Base-by-base conservation (phyloP, 2,113 vertebrate species). In the Steatornis caripensis region DNA sequence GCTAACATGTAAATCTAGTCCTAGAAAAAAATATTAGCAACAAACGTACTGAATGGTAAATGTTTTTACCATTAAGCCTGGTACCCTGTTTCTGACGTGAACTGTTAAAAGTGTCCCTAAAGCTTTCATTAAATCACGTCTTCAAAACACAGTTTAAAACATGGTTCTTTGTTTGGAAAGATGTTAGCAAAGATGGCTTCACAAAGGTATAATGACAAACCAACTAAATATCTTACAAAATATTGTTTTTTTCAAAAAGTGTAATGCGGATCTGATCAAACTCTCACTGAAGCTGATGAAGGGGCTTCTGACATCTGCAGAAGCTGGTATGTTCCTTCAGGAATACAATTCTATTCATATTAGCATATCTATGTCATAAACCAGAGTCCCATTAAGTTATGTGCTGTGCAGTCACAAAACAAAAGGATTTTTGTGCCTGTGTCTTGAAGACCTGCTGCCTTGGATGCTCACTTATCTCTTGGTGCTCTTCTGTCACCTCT, bases 171-270 rank as follows among this genome's bases (percentile, higher is more conserved):
- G 14, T 91, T 86, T n/a, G 32, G 49, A 61, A 87, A 61, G 81
- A 84, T 8, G 22, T 58, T 69, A 64, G 58, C 58, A 34, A 77
- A 77, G 69, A 22, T 66, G 41, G 7, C 29, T 65, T 27, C 20
- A 39, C 39, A 51, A 72, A 91, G 6, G 24, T 49, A 12, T 21
- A 34, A 39, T 37, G 48, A 49, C 3, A 6, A 78, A 43, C 36
- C 49, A 64, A 3, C 10, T 5, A n/a, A 57, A 2, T 18, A 21
- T n/a, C 54, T 65, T 15, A 24, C 5, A 53, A 37, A 65, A 43
- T 3, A 11, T 7, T 32, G 26, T 0, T 39, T 61, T 57, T 36
- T 48, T 20, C 4, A 1, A 76, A 55, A 21, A 0, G 0, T 29
- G 24, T 11, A 12, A 4, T 3, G 20, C 34, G 64, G 65, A 34